phyloP scores from a whole-genome alignment of 2,797 vertebrate species.

The Xiphophorus birchmanni region DNA sequence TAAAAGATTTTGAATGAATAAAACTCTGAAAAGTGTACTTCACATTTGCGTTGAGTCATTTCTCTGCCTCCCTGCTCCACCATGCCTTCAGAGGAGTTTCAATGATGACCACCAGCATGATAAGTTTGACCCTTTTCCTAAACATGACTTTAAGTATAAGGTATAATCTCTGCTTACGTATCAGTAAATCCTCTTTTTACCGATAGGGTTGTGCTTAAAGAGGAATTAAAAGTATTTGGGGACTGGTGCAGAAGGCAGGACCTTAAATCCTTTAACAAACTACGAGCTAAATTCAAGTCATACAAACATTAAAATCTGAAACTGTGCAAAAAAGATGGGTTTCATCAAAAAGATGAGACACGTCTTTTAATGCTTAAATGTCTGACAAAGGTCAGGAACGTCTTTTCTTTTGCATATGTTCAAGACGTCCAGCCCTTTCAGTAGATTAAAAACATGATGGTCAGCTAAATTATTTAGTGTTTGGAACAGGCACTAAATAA shows the following conservation, averaged over 20 bases:
- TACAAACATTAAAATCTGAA: neutral
- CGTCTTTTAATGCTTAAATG: neutral
- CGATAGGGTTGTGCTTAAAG: conserved; percentile 2
- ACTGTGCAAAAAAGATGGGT: neutral
- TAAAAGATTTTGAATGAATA: neutral
- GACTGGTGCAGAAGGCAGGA: neutral
- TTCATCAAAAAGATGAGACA: neutral
- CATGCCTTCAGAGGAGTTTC: neutral
- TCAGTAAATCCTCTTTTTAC: conserved; percentile 2
- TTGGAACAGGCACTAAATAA: neutral
- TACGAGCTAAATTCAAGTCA: neutral
- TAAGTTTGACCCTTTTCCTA: neutral
- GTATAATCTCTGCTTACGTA: neutral
- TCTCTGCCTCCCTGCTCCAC: neutral
- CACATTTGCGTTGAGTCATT: neutral
- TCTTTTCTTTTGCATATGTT: neutral
- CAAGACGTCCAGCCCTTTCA: neutral
- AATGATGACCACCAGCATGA: neutral
- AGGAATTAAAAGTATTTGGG: neutral
- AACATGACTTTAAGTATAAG: neutral
- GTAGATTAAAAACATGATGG: neutral
- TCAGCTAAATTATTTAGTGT: neutral
- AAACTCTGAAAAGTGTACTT: neutral
- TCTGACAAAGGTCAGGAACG: neutral
- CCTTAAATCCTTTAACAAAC: conserved; percentile 1